Evolutionary conservation across 1,140 invertebrate genomes (phyloP).

Genomic region (Brachionus plicatilis): DNA sequence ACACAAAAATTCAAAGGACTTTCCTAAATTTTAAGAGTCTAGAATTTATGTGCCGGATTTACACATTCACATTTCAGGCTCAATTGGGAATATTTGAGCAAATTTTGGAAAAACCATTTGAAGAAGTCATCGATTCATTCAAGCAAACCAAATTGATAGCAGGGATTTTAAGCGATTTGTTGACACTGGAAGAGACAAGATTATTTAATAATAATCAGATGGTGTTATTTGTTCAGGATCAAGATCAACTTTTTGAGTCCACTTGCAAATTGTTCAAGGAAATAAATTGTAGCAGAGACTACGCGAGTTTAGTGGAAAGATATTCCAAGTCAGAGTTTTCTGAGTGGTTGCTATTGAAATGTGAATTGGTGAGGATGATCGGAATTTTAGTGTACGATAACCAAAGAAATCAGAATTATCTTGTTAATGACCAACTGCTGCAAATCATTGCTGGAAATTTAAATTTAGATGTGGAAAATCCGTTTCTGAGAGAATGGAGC

Average conservation of each 20-base stretch:
- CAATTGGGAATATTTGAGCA: background rate
- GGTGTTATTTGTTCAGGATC: background rate
- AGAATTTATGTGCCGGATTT: background rate
- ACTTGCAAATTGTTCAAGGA: slow-evolving; percentile 19
- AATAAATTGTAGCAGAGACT: background rate
- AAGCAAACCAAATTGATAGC: background rate
- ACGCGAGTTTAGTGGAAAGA: background rate
- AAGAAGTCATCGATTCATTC: background rate
- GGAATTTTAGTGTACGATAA: slow-evolving; percentile 36
- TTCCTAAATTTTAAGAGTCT: background rate
- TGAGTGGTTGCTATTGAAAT: background rate
- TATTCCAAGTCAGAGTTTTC: background rate
- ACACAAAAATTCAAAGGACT: background rate
- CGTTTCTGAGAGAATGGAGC: slow-evolving; percentile 34
- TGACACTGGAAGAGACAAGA: slow-evolving; percentile 8
- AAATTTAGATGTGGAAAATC: slow-evolving; percentile 38
- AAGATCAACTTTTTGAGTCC: background rate
- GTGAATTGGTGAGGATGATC: slow-evolving; percentile 17
- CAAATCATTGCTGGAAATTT: slow-evolving; percentile 30
- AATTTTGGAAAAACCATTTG: background rate
- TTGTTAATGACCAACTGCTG: background rate
- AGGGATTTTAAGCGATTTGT: background rate
- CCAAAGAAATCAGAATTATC: background rate
- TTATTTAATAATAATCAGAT: background rate
- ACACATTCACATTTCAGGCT: background rate